Conservation (phyloP, 2,113 vertebrate species). For the Misgurnus mizolepis region DNA sequence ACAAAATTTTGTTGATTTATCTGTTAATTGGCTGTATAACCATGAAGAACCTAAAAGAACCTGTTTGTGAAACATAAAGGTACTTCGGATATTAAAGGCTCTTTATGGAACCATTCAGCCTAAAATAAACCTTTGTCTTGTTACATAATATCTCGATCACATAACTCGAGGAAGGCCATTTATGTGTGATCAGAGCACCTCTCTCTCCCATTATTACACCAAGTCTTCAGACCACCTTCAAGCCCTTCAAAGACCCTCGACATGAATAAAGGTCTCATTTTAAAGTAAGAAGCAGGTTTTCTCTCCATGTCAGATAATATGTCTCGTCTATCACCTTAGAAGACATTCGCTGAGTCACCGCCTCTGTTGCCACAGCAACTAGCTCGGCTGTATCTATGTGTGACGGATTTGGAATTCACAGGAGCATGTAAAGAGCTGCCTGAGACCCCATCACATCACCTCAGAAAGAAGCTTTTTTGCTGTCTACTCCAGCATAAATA, state of each 20-base stretch:
- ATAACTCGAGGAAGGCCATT: background rate
- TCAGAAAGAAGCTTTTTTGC: slow-evolving; percentile 22
- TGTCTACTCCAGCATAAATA: background rate
- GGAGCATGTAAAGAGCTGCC: background rate
- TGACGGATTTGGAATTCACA: slow-evolving; percentile 16
- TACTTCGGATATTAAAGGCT: background rate
- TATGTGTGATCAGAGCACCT: background rate
- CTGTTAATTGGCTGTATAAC: too few species aligned
- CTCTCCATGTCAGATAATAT: slow-evolving; percentile 21
- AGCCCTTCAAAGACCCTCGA: background rate
- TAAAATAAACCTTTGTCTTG: background rate
- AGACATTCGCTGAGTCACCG: slow-evolving; percentile 43
- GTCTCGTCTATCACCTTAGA: slow-evolving; percentile 11
- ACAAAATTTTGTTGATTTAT: too few species aligned
- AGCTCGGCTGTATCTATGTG: slow-evolving; percentile 22
- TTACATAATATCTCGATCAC: background rate
- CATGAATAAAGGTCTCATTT: background rate
- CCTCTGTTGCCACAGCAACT: slow-evolving; percentile 40
- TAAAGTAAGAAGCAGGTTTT: background rate
- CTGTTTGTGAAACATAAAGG: background rate
- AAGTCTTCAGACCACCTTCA: background rate
- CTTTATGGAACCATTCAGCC: background rate
- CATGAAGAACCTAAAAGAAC: background rate
- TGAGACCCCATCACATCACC: slow-evolving; percentile 21
- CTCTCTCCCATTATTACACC: background rate